Base-by-base conservation (phyloP, 2,888 invertebrate species). In the Esperia sulphurella region DNA sequence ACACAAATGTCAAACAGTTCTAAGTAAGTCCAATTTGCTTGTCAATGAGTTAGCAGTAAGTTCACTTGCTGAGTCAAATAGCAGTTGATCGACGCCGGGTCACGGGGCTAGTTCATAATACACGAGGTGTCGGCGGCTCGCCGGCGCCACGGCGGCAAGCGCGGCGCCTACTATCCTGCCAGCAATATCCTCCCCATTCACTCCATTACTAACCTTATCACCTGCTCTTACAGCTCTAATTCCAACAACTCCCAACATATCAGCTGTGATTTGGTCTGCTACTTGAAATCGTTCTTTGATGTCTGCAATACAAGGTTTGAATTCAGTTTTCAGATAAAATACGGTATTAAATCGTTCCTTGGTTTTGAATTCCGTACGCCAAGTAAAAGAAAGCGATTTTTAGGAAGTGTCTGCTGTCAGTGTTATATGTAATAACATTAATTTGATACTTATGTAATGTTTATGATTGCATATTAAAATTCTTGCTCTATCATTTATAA, bases 81-180 rank as follows among this genome's bases (percentile, higher is more conserved):
- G 76, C 73, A 83, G 83, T 84, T 84, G 86, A 85, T 85, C 84
- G 82, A 80, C 80, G 85, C 74, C 86, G 74, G 87, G 87, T 88
- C 85, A 83, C 82, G 78, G 70, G 83, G 81, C 86, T 87, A 86
- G 87, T 86, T 79, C 85, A 87, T 86, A 87, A 86, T 85, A 86
- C 85, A 85, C 84, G 84, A 88, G 85, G 87, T 85, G 87, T 83
- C 75, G 80, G 84, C 87, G 88, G 83, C 88, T 69, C 74, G 84
- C 75, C 84, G 88, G 88, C 88, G 88, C 88, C 88, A 86, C 68
- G 76, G 80, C 76, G 82, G 80, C 79, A 82, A 79, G 57, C 68
- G 71, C 77, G 88, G 88, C 88, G 88, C 88, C 88, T 84, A 68
- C 83, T 79, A 79, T 83, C 87, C 84, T 87, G 81, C 77, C 77